A percentile compares a stretch with the other conserved stretches of the same genome.
Conservation (phyloP, 2,113 vertebrate genomes). For the Orthonyx spaldingii region DNA sequence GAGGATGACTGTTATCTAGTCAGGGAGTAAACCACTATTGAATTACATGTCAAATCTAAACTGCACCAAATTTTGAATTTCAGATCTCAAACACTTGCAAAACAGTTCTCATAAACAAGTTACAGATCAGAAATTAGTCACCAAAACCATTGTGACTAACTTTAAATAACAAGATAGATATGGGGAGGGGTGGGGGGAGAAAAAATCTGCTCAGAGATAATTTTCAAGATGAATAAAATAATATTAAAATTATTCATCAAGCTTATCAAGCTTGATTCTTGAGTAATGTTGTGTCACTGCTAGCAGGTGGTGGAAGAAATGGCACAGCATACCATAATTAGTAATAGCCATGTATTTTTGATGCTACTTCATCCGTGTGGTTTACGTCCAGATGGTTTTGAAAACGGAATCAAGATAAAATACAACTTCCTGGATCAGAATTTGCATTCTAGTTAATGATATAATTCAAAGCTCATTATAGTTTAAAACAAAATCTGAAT, state of each 20-base stretch:
- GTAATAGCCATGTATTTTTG: not conserved
- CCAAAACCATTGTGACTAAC: conserved; percentile 11
- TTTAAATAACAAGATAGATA: not conserved
- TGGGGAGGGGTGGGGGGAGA: not conserved
- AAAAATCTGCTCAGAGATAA: conserved; percentile 8
- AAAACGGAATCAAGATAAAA: conserved; percentile 12
- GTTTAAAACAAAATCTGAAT: not conserved
- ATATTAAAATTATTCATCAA: conserved; percentile 39
- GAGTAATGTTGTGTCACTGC: conserved; percentile 25
- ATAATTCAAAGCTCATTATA: not conserved
- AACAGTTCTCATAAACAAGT: not conserved
- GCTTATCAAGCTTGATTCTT: conserved; percentile 32
- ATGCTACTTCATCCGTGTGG: not conserved
- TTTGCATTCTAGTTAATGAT: not conserved
- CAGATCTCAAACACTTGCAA: not conserved
- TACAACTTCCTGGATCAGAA: not conserved
- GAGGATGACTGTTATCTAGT: not conserved
- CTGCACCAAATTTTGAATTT: not conserved
- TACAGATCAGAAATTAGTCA: conserved; percentile 28
- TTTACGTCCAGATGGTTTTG: not conserved
- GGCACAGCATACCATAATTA: not conserved
- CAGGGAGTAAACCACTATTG: not conserved
- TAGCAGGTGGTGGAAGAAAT: conserved; percentile 37
- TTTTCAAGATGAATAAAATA: conserved; percentile 29
- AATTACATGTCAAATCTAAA: not conserved